Conservation (phyloP, 2,113 vertebrate genomes). For the Embiotoca jacksoni region DNA sequence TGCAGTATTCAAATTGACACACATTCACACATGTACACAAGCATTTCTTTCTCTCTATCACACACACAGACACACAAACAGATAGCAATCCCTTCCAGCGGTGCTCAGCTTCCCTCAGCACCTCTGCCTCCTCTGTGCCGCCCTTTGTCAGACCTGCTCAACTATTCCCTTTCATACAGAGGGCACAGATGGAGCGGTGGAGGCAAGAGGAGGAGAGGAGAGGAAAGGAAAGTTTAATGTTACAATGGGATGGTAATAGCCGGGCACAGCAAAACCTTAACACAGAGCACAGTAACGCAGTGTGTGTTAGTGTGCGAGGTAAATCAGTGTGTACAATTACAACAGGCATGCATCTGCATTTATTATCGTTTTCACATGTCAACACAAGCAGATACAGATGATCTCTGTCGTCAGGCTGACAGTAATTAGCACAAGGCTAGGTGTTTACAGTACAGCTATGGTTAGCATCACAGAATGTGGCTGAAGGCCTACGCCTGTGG, state of each 20-base stretch:
- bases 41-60: not conserved
- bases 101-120: slow-evolving; percentile 72
- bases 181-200: slow-evolving; percentile 75
- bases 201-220: slow-evolving; percentile 20
- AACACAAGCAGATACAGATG: slow-evolving; percentile 35
- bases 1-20: slow-evolving; percentile 56
- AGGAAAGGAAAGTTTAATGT: slow-evolving; percentile 7
- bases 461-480: slow-evolving; percentile 64
- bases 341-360: not conserved
- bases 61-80: slow-evolving; percentile 46
- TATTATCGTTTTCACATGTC: slow-evolving; percentile 12
- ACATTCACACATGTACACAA: slow-evolving; percentile 47
- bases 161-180: slow-evolving; percentile 82
- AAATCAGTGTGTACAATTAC: slow-evolving; percentile 17
- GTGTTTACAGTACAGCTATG: slow-evolving; percentile 41
- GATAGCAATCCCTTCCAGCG: slow-evolving; percentile 75
- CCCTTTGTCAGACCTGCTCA: slow-evolving; percentile 81
- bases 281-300: not conserved
- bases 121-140: slow-evolving; percentile 76
- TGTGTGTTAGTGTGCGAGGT: not conserved
- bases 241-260: too few species aligned
- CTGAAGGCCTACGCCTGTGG: slow-evolving; percentile 74
- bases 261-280: too few species aligned
- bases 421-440: slow-evolving; percentile 56
- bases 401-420: slow-evolving; percentile 43